Evolutionary conservation across 2,888 invertebrate species (phyloP).

Genomic region (Brachylomia viminalis): DNA sequence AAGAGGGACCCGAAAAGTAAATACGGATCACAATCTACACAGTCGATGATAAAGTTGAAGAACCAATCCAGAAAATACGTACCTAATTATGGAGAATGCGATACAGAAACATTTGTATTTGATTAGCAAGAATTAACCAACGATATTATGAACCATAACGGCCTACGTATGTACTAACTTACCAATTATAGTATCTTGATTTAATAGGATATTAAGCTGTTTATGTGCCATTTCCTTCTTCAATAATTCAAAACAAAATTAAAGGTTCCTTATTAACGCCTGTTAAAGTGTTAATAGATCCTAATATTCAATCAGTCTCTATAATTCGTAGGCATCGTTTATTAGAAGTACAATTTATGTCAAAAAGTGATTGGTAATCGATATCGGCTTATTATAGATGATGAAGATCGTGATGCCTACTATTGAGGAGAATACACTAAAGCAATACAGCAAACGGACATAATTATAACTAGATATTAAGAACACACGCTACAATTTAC

Average conservation of each 20-base stretch:
- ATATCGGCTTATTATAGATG: neutral
- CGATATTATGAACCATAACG: neutral
- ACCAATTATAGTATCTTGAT: neutral
- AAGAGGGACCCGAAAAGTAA: neutral
- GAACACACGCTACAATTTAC: slow-evolving; percentile 37
- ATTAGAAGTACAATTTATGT: neutral
- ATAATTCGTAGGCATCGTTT: neutral
- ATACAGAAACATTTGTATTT: neutral
- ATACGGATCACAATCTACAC: neutral
- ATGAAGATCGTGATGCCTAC: neutral
- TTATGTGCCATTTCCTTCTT: slow-evolving; percentile 14
- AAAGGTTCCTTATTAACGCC: neutral
- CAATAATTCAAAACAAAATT: slow-evolving; percentile 9
- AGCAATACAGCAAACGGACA: neutral
- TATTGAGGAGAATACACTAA: neutral
- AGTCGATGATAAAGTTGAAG: neutral
- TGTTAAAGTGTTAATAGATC: slow-evolving; percentile 11
- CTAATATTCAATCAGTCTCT: slow-evolving; percentile 19
- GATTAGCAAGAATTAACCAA: neutral
- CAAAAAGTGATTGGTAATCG: slow-evolving; percentile 1
- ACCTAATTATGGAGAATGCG: neutral
- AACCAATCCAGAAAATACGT: neutral
- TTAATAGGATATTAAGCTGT: neutral
- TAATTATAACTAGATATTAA: slow-evolving; percentile 10
- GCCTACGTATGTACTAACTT: neutral